Base-by-base conservation (phyloP, 2,888 invertebrate species). In the Nephrocerus scutellatus region DNA sequence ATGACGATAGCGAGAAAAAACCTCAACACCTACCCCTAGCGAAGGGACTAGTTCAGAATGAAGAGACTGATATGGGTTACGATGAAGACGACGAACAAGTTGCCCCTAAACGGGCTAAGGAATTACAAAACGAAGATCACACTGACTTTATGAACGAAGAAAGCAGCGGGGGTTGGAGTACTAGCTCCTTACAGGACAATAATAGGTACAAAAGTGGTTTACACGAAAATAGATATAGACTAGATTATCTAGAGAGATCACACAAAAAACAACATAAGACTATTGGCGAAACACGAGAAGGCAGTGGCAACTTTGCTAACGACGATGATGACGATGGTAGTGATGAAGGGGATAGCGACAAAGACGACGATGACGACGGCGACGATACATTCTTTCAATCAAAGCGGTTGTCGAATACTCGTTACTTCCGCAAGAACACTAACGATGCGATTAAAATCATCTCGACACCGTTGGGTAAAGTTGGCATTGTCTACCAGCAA, bases 381-480 rank as follows among this genome's bases (percentile, higher is more conserved):
- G 40, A 39, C 16, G 56, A 57, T 50, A 57, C 60, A 46, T 60
- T 57, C 51, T 66, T 62, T 48, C 59, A 59, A 43, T 55, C 60
- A 13, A 59, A 58, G 21, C 60, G 59, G 23, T 52, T 55, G 24
- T 54, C 56, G 23, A 56, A 56, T 15, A 59, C 56, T 49, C 65
- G 63, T 18, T 70, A 70, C 46, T 67, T 66, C 46, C 62, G 67
- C 20, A 66, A 68, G 54, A 68, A 66, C 36, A 57, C 64, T 25
- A 68, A 70, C 36, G 70, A 68, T 55, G 70, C 68, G 10, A 70
- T 70, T 15, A 70, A 70, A 50, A 70, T 70, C 13, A 70, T 70
- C 40, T 68, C 69, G 5, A 70, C 70, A 22, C 70, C 70, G 2
- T 52, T 68, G 38, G 70, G 70, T 15, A 68, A 68, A 49, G 70